Evolutionary conservation across 2,888 invertebrate species (phyloP), one percentile per base, ranked within the genome.

Genomic region (Chaetoderma sp.): DNA sequence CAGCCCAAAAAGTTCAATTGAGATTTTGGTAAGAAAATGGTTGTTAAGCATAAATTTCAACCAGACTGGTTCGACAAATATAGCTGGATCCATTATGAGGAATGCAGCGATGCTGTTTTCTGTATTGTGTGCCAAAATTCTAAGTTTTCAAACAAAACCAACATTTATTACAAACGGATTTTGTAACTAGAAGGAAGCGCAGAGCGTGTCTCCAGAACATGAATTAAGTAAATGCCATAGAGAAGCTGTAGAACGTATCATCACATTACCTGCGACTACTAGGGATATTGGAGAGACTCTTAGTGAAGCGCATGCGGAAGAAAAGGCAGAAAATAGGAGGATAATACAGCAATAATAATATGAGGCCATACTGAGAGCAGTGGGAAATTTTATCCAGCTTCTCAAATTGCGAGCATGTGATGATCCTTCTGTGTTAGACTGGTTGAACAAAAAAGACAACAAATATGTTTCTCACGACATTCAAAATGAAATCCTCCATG

Each of bases 121-220:
- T 36, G 39, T 36, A 10, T 13, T 36, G n/a, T n/a, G n/a, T 36
- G 39, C n/a, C 10, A n/a, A 36, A n/a, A 4, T 47, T 16, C 49
- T 13, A 45, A 45, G 10, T 6, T 45, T 8, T 8, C 10, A 18
- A 6, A 47, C 49, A 13, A 33, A 52, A 33, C 6, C 52, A 10
- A 32, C 52, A 10, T 52, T 52, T 21, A 52, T 52, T 18, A 25
- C 27, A 18, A 33, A 52, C n/a, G 52, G 52, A 13, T 52, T 52
- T 23, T 13, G 16, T 16, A 52, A 52, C 30, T 52, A 33, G 52
- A 30, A 52, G 23, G 32, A 52, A 52, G 52, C 52, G 13, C 2
- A 30, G 3, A 4, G 32, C 16, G 3, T 25, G 4, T 52, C 32
- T 32, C 28, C 16, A 27, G 32, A 32, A 21, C 52, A 52, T 33